Evolutionary conservation across 2,113 vertebrate species (phyloP).

Genomic region (Cynopterus brachyotis): DNA sequence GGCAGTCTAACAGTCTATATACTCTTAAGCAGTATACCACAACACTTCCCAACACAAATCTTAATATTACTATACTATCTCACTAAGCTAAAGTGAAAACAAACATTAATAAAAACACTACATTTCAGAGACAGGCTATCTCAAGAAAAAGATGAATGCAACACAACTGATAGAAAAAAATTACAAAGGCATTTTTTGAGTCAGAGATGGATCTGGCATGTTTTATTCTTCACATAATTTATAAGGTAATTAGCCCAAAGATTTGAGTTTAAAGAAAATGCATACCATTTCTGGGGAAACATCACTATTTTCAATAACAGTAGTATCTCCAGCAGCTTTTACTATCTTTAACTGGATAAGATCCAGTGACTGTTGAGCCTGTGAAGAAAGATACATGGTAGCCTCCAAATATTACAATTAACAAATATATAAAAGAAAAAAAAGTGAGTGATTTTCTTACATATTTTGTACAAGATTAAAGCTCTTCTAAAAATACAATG

Average conservation of each 20-base stretch:
- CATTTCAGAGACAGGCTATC: neutral
- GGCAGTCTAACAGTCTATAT: neutral
- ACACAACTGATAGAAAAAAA: neutral
- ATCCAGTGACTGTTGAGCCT: slow-evolving; percentile 96
- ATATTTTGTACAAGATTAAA: slow-evolving; percentile 18
- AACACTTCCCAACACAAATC: neutral
- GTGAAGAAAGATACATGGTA: neutral
- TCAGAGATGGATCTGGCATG: neutral
- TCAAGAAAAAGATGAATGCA: neutral
- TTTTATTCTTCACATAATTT: slow-evolving; percentile 12
- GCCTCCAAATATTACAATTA: slow-evolving; percentile 33
- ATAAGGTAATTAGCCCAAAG: neutral
- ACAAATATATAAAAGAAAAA: neutral
- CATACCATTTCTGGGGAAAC: slow-evolving; percentile 90
- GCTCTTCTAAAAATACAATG: neutral
- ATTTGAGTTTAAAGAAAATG: neutral
- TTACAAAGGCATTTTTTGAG: neutral
- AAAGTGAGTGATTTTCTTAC: neutral
- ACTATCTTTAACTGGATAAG: slow-evolving; percentile 94
- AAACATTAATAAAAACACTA: neutral
- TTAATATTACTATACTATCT: neutral
- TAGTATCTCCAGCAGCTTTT: slow-evolving; percentile 88
- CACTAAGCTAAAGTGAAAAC: neutral
- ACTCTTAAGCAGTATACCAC: neutral
- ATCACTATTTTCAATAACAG: slow-evolving; percentile 93